Conservation (phyloP, 1,140 invertebrate species). For the Battus philenor region DNA sequence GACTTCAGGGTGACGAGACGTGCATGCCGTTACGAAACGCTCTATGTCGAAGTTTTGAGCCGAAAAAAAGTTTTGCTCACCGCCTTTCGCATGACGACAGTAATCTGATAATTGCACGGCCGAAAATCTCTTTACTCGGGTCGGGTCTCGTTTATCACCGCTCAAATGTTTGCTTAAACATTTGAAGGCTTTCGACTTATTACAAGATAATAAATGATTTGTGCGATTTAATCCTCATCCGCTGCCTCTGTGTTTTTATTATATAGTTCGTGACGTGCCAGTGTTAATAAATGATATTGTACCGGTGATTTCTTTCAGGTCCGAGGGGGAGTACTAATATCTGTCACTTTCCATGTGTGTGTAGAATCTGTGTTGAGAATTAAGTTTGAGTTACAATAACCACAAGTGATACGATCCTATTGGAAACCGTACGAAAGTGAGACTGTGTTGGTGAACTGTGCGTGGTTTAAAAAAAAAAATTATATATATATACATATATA, state of each 20-base stretch:
- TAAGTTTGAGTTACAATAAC: constrained; percentile 56
- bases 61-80: constrained; percentile 44
- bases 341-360: constrained; percentile 55
- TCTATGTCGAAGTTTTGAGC: constrained; percentile 34
- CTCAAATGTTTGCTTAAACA: too few species aligned
- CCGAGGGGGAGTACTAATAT: constrained; percentile 55
- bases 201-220: too few species aligned
- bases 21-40: constrained; percentile 37
- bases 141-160: too few species aligned
- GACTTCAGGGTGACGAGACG: constrained; percentile 38
- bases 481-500: too few species aligned
- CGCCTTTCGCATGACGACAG: constrained; percentile 43
- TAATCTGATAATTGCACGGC: constrained; percentile 47
- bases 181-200: too few species aligned
- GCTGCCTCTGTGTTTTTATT: constrained; percentile 19
- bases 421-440: constrained; percentile 56
- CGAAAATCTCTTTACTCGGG: constrained; percentile 50
- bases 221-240: too few species aligned
- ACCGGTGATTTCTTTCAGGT: constrained; percentile 44
- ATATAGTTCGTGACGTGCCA: constrained; percentile 26
- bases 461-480: constrained; percentile 34
- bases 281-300: constrained; percentile 32
- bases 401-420: constrained; percentile 58
- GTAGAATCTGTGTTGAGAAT: constrained; percentile 48
- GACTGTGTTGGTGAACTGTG: constrained; percentile 41